phyloP scores from a whole-genome alignment of 2,888 invertebrate genomes.

The Clostera curtula region DNA sequence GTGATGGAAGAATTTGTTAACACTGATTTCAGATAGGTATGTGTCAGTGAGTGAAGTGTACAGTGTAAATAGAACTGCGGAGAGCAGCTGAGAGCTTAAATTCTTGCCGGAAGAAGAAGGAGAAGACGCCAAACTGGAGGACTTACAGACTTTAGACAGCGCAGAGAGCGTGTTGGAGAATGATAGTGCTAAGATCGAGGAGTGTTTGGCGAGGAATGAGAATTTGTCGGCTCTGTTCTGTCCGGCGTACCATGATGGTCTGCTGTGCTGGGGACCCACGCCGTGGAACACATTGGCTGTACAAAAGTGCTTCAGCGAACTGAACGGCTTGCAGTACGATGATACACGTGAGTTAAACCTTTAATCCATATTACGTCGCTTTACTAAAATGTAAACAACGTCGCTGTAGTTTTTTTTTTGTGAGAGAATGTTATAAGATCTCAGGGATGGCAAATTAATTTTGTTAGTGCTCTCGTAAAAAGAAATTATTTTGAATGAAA shows the following conservation, averaged over 20 bases:
- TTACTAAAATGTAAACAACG: constrained; percentile 3
- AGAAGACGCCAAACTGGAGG: constrained; percentile 62
- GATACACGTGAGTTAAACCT: constrained; percentile 82
- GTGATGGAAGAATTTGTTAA: constrained; percentile 32
- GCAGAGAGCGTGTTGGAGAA: constrained; percentile 51
- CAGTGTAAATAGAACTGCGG: constrained; percentile 29
- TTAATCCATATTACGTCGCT: constrained; percentile 6
- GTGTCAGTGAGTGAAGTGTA: constrained; percentile 32
- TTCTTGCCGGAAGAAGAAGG: constrained; percentile 29
- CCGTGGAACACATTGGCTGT: constrained; percentile 79
- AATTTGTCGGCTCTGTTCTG: constrained; percentile 64
- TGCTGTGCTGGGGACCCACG: constrained; percentile 91
- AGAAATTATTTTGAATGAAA: not conserved
- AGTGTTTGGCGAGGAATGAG: constrained; percentile 47
- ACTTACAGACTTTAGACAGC: constrained; percentile 54
- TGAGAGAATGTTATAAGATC: no score
- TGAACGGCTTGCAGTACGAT: constrained; percentile 87
- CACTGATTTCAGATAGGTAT: constrained; percentile 22
- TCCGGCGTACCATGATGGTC: constrained; percentile 81
- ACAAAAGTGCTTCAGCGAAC: constrained; percentile 85
- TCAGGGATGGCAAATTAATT: no score
- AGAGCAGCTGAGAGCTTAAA: constrained; percentile 29
- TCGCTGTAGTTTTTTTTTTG: no score
- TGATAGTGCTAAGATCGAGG: constrained; percentile 46
- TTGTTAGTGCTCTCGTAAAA: no score